Base-by-base conservation (phyloP, 2,888 invertebrate genomes). In the Geotrupes spiniger region DNA sequence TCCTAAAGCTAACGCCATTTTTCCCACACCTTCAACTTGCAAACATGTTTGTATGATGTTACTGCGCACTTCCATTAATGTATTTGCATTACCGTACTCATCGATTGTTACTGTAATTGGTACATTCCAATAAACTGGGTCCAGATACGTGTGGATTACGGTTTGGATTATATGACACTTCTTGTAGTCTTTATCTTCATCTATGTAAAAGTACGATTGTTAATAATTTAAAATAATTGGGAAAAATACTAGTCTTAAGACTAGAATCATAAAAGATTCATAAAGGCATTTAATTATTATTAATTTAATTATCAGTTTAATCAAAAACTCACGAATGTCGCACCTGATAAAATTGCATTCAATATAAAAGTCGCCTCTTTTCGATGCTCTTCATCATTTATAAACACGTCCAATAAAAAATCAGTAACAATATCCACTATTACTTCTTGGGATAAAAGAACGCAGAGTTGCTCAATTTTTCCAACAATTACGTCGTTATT, bases 1-100 rank as follows among this genome's bases (percentile, higher is more conserved):
- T 42, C 73, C 69, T 15, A 87, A 70, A 9, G 74, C 70, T 3
- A 60, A 49, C 0, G 89, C 84, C 52, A 85, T 76, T 59, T 78
- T 70, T 0, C 84, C 89, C 11, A 89, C 69, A 1, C 87, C 85
- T 67, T 89, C 88, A 0, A 84, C 73, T 51, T 87, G 72, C 4
- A 89, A 65, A 61, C 89, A 89, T 33, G 79, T 75, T 58, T 83
- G 80, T 26, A 83, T 64, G 46, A 88, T 76, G 72, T 89, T 86
- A 41, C 75, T 76, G 61, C 83, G 82, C 1, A 82, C 82, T 47
- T 74, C 71, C 2, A 65, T 66, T 1, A 74, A 56, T 52, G 25
- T 47, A 26, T 53, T 60, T 15, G 62, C 58, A 56, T 71, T 67
- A n/a, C 41, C 51, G 55, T 57, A 53, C n/a, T 64, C 58, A 17